Conservation (phyloP, 2,797 vertebrate species). For the Nannoperca obscura region DNA sequence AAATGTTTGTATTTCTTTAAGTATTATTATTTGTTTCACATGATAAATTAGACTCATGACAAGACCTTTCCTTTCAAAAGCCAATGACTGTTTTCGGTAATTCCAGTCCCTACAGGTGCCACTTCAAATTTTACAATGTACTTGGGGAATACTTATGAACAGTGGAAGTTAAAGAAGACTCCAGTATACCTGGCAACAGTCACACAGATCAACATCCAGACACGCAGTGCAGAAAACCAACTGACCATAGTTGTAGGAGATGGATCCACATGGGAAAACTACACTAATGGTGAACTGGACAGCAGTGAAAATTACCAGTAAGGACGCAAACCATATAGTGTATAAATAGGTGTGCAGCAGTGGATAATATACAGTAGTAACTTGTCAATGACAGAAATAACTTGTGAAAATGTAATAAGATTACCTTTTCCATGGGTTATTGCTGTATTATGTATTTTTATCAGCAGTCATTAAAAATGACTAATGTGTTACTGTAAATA, state of each 20-base stretch:
- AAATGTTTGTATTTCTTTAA: background rate
- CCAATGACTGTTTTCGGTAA: background rate
- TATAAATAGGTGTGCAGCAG: background rate
- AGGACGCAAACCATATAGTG: slow-evolving; percentile 23
- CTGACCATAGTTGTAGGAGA: slow-evolving; percentile 60
- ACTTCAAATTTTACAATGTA: background rate
- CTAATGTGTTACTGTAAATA: background rate
- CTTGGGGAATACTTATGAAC: slow-evolving; percentile 56
- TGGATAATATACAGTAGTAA: background rate
- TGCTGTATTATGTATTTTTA: background rate
- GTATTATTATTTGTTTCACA: slow-evolving; percentile 1
- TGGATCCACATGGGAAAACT: background rate
- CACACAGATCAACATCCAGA: rapidly evolving
- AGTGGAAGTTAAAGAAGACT: slow-evolving; percentile 36
- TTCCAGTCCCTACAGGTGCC: slow-evolving; percentile 24
- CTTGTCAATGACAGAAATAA: background rate
- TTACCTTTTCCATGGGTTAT: background rate
- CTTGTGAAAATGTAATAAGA: background rate
- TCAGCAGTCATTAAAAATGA: background rate
- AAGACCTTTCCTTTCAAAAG: slow-evolving; percentile 1
- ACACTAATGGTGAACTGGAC: slow-evolving; percentile 71
- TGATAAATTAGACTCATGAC: background rate
- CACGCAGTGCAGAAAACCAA: rapidly evolving
- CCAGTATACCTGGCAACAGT: slow-evolving; percentile 75
- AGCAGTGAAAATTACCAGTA: slow-evolving; percentile 73